Percentiles rank a stretch among this genome's conserved stretches.
phyloP scores from a whole-genome alignment of 2,113 vertebrate species.

The Corapipo altera region DNA sequence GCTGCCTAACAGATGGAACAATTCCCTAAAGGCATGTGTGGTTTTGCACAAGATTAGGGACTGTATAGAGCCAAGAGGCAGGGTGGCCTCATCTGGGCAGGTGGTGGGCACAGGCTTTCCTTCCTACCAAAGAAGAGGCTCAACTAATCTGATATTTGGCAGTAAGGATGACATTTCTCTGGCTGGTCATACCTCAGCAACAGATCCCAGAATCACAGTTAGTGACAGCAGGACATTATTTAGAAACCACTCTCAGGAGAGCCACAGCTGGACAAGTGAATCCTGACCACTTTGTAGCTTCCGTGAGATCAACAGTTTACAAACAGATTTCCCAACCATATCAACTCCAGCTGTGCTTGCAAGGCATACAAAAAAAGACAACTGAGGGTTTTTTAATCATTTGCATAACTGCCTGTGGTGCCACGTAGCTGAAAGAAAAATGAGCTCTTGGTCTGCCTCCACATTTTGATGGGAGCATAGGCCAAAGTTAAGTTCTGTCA shows the following conservation, averaged over 20 bases:
- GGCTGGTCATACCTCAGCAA: background rate
- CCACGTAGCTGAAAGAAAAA: background rate
- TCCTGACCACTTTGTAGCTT: background rate
- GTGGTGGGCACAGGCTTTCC: background rate
- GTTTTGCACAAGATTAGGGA: background rate
- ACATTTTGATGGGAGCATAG: background rate
- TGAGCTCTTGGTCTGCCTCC: background rate
- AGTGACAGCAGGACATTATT: background rate
- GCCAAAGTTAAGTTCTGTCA: background rate
- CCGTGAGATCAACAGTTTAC: background rate
- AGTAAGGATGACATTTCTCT: background rate
- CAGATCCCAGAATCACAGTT: background rate
- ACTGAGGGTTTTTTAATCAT: background rate
- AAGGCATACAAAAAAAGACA: background rate
- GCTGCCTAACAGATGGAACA: background rate
- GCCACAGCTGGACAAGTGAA: background rate
- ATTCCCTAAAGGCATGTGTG: background rate
- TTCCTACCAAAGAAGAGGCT: background rate
- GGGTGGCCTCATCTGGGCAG: background rate
- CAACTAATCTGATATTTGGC: background rate
- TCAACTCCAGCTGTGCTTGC: background rate
- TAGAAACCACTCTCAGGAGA: background rate
- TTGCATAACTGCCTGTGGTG: background rate
- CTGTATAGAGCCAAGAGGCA: background rate
- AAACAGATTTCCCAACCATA: background rate